A percentile compares a stretch with the other conserved stretches of the same genome.
Conservation (phyloP, 2,797 vertebrate species). For the Nyctibius grandis region DNA sequence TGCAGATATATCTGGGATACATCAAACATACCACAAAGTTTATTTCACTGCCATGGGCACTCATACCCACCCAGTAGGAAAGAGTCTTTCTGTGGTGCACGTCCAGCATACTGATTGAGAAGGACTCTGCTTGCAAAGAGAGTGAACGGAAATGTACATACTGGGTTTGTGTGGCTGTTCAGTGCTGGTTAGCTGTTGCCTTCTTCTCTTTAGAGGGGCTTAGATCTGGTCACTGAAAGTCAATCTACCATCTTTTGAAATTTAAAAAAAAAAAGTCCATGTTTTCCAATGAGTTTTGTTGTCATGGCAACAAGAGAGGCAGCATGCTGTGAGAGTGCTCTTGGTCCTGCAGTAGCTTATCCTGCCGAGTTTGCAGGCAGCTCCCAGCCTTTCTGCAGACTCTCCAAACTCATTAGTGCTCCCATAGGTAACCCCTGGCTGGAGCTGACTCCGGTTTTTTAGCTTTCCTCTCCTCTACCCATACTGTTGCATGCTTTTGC, state of each 20-base stretch:
- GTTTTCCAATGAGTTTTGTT: not conserved
- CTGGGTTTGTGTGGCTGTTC: not conserved
- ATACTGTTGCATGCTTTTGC: not conserved
- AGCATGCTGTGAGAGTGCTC: not conserved
- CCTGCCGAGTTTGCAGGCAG: not conserved
- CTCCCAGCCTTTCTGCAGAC: not conserved
- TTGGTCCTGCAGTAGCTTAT: not conserved
- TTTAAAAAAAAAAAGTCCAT: not conserved
- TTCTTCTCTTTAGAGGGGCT: not conserved
- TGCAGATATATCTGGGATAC: not conserved
- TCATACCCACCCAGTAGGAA: not conserved
- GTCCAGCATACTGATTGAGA: not conserved
- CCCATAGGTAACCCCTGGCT: not conserved
- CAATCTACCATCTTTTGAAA: not conserved
- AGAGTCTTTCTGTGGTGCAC: not conserved
- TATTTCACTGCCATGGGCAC: not conserved
- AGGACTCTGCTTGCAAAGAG: not conserved
- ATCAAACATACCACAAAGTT: not conserved
- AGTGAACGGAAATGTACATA: not conserved
- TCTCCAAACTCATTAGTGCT: not conserved
- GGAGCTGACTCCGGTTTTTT: not conserved
- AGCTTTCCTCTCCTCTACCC: not conserved
- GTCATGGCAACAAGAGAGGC: not conserved
- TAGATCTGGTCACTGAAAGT: not conserved
- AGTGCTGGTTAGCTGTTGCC: not conserved